Base-by-base conservation (phyloP, 2,113 vertebrate genomes). In the Brevimyrus niger region DNA sequence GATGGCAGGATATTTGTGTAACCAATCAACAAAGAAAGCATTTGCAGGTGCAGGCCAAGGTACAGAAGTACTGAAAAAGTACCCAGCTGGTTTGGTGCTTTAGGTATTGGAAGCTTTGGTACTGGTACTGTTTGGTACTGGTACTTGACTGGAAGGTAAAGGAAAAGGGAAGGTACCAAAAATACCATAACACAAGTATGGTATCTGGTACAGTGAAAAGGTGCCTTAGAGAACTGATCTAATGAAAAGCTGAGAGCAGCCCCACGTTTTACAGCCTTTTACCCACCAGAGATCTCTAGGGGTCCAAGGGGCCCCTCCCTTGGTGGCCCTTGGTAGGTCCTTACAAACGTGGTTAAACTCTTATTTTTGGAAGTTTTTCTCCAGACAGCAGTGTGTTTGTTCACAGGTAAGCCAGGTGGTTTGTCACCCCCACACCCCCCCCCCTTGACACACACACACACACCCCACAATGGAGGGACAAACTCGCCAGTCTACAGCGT, bases 261-360 rank as follows among this genome's bases (percentile, higher is more conserved):
- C 11, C 35, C 15, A 42, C 2, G 15, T 80, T 19, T 42, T 7
- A 1, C 73, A 38, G 35, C 73, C 42, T 15, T 38, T 80, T 17
- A 42, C 73, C 6, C 73, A 13, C 6, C 69, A 3, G 69, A 76
- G 69, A 13, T 4, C 35, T 42, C 4, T 0, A 15, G 35, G n/a
- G 61, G 0, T 31, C 61, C 61, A 31, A 10, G 9, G 9, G 9
- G 23, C n/a, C 9, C n/a, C 61, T 65, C 9, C 61, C 61, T 42
- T 17, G 13, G 73, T 80, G 69, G 69, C 69, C 73, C 31, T 38
- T 17, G 73, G 73, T 42, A 51, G 31, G n/a, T 55, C 48, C n/a
- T 42, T 42, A 38, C 48, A 87, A 58, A 87, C 11, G 31, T 87
- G 86, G 38, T 87, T 35, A 87, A 87, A 87, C 73, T 42, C 73